Conservation (phyloP, 2,888 invertebrate genomes). For the Tenthredo notha region DNA sequence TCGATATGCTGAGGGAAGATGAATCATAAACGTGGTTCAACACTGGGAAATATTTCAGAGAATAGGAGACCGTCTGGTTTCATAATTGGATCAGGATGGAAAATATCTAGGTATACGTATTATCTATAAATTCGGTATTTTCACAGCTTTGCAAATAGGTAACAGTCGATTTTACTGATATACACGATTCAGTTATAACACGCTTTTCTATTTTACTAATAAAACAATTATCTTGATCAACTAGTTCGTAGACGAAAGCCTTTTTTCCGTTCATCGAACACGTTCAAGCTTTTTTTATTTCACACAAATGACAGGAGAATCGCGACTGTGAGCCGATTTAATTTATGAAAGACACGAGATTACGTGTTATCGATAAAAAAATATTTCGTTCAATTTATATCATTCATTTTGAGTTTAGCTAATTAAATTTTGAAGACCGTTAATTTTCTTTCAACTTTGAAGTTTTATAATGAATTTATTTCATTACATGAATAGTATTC, state of each 20-base stretch:
- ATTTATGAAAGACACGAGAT: no score
- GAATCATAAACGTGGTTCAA: constrained; percentile 27
- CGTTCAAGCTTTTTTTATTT: background rate
- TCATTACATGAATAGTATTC: background rate
- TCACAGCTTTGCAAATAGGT: background rate
- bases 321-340: background rate
- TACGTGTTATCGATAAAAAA: background rate
- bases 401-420: no score
- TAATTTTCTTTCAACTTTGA: background rate
- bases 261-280: background rate
- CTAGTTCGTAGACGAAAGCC: background rate
- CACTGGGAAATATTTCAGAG: background rate
- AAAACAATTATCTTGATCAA: background rate
- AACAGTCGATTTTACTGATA: constrained; percentile 1
- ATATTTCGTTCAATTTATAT: background rate
- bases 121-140: background rate
- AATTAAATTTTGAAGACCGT: no score
- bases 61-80: background rate
- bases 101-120: background rate
- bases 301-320: background rate
- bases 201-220: background rate
- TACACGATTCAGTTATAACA: background rate
- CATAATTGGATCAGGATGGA: background rate
- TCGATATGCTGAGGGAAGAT: background rate
- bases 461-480: background rate